Evolutionary conservation across 1,140 invertebrate genomes (phyloP), one percentile per base, ranked within the genome.

Genomic region (Atta colombica): DNA sequence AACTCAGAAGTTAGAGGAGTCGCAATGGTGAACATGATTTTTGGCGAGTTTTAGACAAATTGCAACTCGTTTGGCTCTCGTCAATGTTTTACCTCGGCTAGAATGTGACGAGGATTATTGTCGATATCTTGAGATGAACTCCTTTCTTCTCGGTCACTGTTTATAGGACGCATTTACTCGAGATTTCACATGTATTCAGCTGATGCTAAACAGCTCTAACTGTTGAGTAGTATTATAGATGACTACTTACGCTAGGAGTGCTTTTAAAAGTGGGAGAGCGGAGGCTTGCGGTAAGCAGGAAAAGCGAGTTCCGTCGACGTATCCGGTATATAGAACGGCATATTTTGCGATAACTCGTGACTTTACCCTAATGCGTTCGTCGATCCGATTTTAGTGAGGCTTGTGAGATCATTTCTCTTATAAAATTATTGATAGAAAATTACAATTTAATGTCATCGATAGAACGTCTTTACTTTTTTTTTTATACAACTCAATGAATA

Each of bases 261-360:
- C 92, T 94, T 94, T 94, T 93, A 91, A 93, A 95, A 94, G 78
- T 84, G 77, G n/a, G 53, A 69, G 88, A 88, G 88, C 91, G 90
- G 88, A 92, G 89, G 89, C 89, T 91, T 89, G 92, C 80, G 90
- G 88, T 94, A 93, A 94, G 94, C 94, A 95, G 94, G 94, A 95
- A 94, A 95, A 94, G 60, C 93, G 92, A 93, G 94, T 95, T 94
- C 94, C 93, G 94, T 90, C 65, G 63, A 63, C 60, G 39, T 72
- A 74, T 82, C 39, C 80, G 80, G 55, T 82, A 61, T 60, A 60
- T 74, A 82, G 25, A 74, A 25, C 53, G 53, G 2, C 55, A 31
- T 82, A 74, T 72, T 60, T 72, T 21, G 51, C 51, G 80, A 82
- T 74, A 28, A 49, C 21, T 49, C 39, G 68, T 35, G 51, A 72